Evolutionary conservation across 2,797 vertebrate species (phyloP).

Genomic region (Ptychobarbus kaznakovi): DNA sequence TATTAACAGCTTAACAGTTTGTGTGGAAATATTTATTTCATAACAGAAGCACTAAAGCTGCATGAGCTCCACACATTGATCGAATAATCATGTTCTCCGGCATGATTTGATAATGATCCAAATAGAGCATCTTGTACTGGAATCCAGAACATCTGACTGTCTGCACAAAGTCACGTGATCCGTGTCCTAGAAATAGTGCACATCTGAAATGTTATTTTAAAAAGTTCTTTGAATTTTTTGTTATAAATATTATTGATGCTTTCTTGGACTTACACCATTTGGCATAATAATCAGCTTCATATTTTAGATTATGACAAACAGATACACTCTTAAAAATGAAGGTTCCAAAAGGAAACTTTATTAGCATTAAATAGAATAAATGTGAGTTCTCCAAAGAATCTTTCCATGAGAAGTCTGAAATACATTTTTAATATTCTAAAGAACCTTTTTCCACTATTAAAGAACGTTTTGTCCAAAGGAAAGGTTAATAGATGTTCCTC

Average conservation of each 20-base stretch:
- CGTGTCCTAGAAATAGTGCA: not conserved
- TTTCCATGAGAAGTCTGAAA: not conserved
- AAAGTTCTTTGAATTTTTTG: not conserved
- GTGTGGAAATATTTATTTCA: not conserved
- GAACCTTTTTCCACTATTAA: not conserved
- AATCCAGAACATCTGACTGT: conserved; percentile 5
- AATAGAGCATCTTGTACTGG: not conserved
- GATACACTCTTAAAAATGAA: not conserved
- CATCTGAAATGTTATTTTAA: not conserved
- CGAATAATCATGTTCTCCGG: not conserved
- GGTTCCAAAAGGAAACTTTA: not conserved
- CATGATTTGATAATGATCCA: not conserved
- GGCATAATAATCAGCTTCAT: no score
- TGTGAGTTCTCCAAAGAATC: not conserved
- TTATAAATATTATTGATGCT: not conserved
- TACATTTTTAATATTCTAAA: not conserved
- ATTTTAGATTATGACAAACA: not conserved
- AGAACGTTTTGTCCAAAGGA: not conserved
- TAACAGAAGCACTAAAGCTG: not conserved
- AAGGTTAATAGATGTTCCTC: not conserved
- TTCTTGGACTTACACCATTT: not conserved
- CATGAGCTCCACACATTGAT: not conserved
- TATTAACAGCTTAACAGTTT: not conserved
- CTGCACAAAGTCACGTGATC: not conserved
- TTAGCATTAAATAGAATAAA: not conserved